phyloP scores from a whole-genome alignment of 2,888 invertebrate species.

The Sesamia inferens region DNA sequence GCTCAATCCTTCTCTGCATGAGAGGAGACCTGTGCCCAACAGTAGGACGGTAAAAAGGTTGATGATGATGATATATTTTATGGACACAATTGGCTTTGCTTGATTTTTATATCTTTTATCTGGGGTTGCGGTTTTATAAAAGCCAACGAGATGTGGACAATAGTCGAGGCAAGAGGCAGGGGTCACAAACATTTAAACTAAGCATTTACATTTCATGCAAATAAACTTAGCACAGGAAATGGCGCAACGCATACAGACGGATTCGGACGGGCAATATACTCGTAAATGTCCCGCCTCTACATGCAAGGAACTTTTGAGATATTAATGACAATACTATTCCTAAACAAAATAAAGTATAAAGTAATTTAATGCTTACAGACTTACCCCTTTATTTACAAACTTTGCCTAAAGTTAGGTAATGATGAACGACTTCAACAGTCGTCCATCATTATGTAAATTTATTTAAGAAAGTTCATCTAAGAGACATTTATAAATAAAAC shows the following conservation, averaged over 20 bases:
- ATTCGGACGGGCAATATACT: too few relatives aligned
- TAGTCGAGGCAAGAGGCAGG: not conserved
- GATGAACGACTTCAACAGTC: not conserved
- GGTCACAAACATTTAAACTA: not conserved
- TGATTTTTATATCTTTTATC: not conserved
- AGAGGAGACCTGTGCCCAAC: too few relatives aligned
- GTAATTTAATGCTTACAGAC: not conserved
- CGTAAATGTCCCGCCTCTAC: not conserved
- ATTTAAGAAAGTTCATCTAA: not conserved
- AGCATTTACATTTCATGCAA: not conserved
- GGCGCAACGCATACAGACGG: conserved; percentile 2
- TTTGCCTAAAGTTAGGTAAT: not conserved
- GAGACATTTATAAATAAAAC: not conserved
- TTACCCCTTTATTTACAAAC: not conserved
- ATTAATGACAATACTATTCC: not conserved
- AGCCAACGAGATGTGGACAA: not conserved
- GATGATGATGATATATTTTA: too few relatives aligned
- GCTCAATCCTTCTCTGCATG: too few relatives aligned
- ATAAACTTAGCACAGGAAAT: not conserved
- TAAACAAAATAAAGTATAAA: not conserved
- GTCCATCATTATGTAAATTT: not conserved
- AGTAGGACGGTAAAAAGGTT: too few relatives aligned
- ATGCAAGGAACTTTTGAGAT: not conserved
- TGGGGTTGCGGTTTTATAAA: not conserved
- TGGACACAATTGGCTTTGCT: not conserved